Conservation (phyloP, 1,140 invertebrate species). For the Drosophila arawakana region DNA sequence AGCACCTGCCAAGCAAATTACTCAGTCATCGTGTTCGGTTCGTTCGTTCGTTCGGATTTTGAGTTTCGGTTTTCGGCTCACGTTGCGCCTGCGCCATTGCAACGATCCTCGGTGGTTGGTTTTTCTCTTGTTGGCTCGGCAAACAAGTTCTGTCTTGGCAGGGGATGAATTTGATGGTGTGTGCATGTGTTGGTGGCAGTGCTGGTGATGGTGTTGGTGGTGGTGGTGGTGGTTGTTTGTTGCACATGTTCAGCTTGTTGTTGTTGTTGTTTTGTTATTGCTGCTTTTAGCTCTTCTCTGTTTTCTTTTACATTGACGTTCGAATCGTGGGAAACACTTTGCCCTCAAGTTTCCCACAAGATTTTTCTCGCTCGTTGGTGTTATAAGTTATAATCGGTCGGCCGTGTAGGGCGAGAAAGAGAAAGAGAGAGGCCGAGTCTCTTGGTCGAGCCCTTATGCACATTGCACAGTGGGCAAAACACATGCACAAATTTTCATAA, state of each 20-base stretch:
- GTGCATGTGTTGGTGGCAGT: slow-evolving; percentile 36
- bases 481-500: slow-evolving; percentile 53
- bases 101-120: slow-evolving; percentile 76
- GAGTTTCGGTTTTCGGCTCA: slow-evolving; percentile 22
- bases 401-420: slow-evolving; percentile 51
- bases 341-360: slow-evolving; percentile 84
- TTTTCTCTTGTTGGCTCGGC: slow-evolving; percentile 61
- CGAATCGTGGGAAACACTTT: slow-evolving; percentile 85
- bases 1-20: slow-evolving; percentile 76
- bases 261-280: slow-evolving; percentile 47
- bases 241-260: slow-evolving; percentile 67
- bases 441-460: slow-evolving; percentile 68
- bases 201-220: slow-evolving; percentile 45
- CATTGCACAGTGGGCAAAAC: slow-evolving; percentile 72
- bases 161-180: slow-evolving; percentile 72
- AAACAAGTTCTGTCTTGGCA: slow-evolving; percentile 73
- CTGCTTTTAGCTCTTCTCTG: slow-evolving; percentile 64
- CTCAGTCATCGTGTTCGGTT: slow-evolving; percentile 55
- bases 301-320: slow-evolving; percentile 81
- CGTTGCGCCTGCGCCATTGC: slow-evolving; percentile 17
- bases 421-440: slow-evolving; percentile 37
- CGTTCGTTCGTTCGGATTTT: slow-evolving; percentile 12
- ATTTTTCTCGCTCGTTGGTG: slow-evolving; percentile 84
- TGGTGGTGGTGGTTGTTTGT: slow-evolving; percentile 52
- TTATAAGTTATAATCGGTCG: slow-evolving; percentile 84